phyloP scores from a whole-genome alignment of 2,888 invertebrate species.

The Lymantria dispar region DNA sequence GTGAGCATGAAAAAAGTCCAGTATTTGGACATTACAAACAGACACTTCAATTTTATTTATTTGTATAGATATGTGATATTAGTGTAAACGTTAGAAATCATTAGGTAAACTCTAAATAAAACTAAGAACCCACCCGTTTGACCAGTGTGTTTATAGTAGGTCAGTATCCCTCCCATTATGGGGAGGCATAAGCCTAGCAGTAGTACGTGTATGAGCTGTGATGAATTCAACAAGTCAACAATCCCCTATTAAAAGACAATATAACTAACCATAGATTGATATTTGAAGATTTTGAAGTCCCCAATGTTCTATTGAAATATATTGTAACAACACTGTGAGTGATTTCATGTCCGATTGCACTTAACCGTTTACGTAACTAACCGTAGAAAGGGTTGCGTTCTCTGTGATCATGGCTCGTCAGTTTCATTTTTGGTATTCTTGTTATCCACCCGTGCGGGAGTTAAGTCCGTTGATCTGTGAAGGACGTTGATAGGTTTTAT shows the following conservation, averaged over 20 bases:
- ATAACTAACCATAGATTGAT: slow-evolving; percentile 22
- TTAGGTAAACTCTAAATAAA: no score
- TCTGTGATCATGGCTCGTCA: slow-evolving; percentile 55
- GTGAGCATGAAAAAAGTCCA: no score
- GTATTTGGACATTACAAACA: no score
- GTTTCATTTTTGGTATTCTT: slow-evolving; percentile 60
- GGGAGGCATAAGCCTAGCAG: no score
- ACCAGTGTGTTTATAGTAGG: no score
- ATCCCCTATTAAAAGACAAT: slow-evolving; percentile 11
- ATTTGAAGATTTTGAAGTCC: slow-evolving; percentile 65
- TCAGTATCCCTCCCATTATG: no score
- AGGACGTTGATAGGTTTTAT: slow-evolving; percentile 2
- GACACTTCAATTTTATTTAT: no score
- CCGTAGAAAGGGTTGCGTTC: slow-evolving; percentile 70
- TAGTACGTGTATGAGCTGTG: no score
- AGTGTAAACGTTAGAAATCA: no score
- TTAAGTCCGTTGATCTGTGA: slow-evolving; percentile 1
- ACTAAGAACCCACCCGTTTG: no score
- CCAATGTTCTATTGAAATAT: slow-evolving; percentile 56
- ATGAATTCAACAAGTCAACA: neutral
- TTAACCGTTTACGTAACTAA: slow-evolving; percentile 64
- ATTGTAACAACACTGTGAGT: slow-evolving; percentile 54
- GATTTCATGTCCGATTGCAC: slow-evolving; percentile 71
- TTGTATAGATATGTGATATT: no score
- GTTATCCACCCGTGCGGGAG: slow-evolving; percentile 28